These are phyloP conservation scores for Drosophila repletoides DNA, from an alignment of 1,140 invertebrate species.

Conservation along the genomic window DNA sequence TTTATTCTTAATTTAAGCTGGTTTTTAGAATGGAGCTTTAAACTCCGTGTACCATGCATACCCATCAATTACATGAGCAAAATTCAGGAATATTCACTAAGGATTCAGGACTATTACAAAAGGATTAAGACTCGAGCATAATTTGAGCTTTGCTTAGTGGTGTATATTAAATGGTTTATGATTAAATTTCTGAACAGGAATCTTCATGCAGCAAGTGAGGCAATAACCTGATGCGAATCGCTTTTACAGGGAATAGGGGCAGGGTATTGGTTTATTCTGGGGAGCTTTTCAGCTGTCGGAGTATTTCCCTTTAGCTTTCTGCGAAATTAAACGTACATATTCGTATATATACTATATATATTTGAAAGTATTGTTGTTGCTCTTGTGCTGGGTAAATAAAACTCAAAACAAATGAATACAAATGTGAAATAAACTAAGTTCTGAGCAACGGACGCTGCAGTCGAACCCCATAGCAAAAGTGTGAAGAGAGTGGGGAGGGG, in stretches of 20 bases:
- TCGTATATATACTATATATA: slow-evolving; percentile 11
- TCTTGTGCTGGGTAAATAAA: slow-evolving; percentile 69
- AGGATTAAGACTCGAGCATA: too few relatives aligned
- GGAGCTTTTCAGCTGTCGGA: slow-evolving; percentile 23
- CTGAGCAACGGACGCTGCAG: slow-evolving; percentile 26
- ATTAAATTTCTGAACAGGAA: slow-evolving; percentile 9
- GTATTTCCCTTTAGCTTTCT: slow-evolving; percentile 40
- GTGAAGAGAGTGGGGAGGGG: background rate
- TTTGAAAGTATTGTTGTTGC: slow-evolving; percentile 20
- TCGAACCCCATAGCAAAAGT: background rate
- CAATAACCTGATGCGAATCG: slow-evolving; percentile 13
- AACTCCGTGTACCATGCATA: too few relatives aligned
- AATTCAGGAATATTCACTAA: too few relatives aligned
- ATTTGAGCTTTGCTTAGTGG: slow-evolving; percentile 1
- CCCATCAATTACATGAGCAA: too few relatives aligned
- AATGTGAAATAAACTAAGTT: slow-evolving; percentile 75
- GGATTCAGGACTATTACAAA: too few relatives aligned
- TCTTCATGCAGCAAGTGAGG: background rate
- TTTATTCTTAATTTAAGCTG: too few relatives aligned
- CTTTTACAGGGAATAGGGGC: background rate
- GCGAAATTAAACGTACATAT: slow-evolving; percentile 58
- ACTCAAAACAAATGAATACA: slow-evolving; percentile 78
- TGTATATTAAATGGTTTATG: background rate
- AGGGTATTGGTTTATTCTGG: too few relatives aligned
- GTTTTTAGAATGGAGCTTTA: too few relatives aligned